A percentile compares a stretch with the other conserved stretches of the same genome.
These are phyloP conservation scores for Leptinotarsa texana DNA, from an alignment of 1,140 invertebrate genomes.

Conservation along the genomic window DNA sequence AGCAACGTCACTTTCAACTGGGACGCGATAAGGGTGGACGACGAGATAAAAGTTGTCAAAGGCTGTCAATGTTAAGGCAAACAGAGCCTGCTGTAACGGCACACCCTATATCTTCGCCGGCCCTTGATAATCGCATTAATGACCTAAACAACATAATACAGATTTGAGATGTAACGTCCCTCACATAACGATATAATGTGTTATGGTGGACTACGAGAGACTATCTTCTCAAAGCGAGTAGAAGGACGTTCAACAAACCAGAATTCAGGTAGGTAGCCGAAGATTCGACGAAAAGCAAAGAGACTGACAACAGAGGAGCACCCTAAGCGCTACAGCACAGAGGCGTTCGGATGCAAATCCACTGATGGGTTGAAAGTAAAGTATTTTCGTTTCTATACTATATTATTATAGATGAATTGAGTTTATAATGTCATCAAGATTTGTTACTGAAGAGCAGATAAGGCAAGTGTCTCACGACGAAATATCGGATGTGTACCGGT, in stretches of 20 bases:
- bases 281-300: constrained; percentile 2
- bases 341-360: background rate
- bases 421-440: no score
- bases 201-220: background rate
- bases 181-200: background rate
- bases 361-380: no score
- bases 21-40: background rate
- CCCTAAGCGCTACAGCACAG: background rate
- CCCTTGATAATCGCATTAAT: background rate
- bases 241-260: background rate
- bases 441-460: no score
- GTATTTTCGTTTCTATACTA: no score
- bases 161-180: constrained; percentile 2
- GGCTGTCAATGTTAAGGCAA: background rate
- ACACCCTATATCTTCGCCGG: constrained; percentile 1
- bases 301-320: background rate
- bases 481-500: no score
- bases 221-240: background rate
- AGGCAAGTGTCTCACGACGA: no score
- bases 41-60: constrained; percentile 1
- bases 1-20: background rate
- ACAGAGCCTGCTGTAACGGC: background rate
- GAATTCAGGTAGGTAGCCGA: constrained; percentile 1
- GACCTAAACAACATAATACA: constrained; percentile 3
- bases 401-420: no score